Conservation (phyloP, 1,140 invertebrate genomes). For the Psix sp. region DNA sequence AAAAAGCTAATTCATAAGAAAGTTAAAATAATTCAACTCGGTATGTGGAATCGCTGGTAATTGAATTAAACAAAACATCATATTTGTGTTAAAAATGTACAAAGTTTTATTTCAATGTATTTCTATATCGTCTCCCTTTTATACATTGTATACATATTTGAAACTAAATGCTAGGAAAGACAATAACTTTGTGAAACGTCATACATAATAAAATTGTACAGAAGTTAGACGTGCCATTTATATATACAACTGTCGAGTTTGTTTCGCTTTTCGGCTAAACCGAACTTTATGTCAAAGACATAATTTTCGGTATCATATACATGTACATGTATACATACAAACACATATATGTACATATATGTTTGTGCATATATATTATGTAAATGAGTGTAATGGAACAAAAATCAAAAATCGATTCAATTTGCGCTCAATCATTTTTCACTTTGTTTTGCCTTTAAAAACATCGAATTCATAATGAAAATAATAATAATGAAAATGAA, state of each 20-base stretch:
- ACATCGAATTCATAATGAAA: too few species aligned
- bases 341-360: too few species aligned
- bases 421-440: too few species aligned
- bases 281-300: slow-evolving; percentile 4
- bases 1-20: too few species aligned
- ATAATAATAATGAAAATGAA: too few species aligned
- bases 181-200: slow-evolving; percentile 37
- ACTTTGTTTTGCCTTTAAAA: too few species aligned
- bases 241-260: slow-evolving; percentile 33
- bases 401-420: too few species aligned
- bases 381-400: too few species aligned
- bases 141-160: slow-evolving; percentile 43
- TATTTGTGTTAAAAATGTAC: slow-evolving; percentile 54
- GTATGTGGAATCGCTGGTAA: slow-evolving; percentile 1
- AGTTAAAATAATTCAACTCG: not conserved
- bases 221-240: slow-evolving; percentile 28
- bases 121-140: slow-evolving; percentile 35
- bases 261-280: slow-evolving; percentile 13
- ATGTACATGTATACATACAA: too few species aligned
- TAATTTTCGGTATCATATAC: slow-evolving; percentile 26
- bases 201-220: slow-evolving; percentile 33
- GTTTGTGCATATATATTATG: too few species aligned
- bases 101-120: slow-evolving; percentile 50
- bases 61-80: slow-evolving; percentile 8
- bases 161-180: slow-evolving; percentile 42